Evolutionary conservation across 2,888 invertebrate species (phyloP).

Genomic region (Dascillus cervinus): DNA sequence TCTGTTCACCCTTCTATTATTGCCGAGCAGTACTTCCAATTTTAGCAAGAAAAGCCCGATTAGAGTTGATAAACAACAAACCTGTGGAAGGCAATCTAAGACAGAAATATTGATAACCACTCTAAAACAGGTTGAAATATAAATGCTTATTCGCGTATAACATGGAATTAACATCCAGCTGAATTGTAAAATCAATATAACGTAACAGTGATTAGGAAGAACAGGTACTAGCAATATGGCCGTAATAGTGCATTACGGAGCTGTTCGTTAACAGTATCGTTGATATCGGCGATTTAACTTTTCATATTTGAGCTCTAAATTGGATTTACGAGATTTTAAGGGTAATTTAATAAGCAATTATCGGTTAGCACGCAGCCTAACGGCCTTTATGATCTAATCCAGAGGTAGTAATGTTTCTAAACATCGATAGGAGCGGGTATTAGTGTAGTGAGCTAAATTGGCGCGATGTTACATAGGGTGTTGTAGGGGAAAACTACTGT

Average conservation of each 20-base stretch:
- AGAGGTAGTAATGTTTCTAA: constrained; percentile 12
- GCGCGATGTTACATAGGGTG: too few species aligned
- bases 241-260: constrained; percentile 19
- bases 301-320: constrained; percentile 25
- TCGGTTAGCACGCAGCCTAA: constrained; percentile 27
- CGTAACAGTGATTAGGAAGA: constrained; percentile 13
- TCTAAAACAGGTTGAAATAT: too few species aligned
- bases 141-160: too few species aligned
- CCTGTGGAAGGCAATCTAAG: too few species aligned
- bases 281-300: constrained; percentile 22
- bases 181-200: constrained; percentile 10
- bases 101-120: too few species aligned
- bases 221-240: constrained; percentile 17
- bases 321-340: constrained; percentile 27
- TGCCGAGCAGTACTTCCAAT: too few species aligned
- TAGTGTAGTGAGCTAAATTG: too few species aligned
- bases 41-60: too few species aligned
- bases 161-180: too few species aligned
- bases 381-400: constrained; percentile 27
- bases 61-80: too few species aligned
- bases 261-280: constrained; percentile 18
- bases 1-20: too few species aligned
- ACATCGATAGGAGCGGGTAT: too few species aligned
- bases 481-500: constrained; percentile 7
- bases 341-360: constrained; percentile 30